Conservation (phyloP, 2,797 vertebrate species). For the Echiichthys vipera region DNA sequence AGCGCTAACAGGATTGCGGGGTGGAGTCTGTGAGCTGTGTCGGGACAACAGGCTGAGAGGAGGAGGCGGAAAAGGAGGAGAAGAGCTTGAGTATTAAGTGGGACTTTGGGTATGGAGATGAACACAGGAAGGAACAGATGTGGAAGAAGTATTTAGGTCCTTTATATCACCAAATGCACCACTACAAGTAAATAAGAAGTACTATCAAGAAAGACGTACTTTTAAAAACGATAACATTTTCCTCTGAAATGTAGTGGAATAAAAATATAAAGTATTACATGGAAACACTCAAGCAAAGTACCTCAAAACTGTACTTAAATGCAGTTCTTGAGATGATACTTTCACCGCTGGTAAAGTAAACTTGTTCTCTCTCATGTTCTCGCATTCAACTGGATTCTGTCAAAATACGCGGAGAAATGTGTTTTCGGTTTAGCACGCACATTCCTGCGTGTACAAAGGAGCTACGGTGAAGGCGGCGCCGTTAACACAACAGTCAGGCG, state of each 20-base stretch:
- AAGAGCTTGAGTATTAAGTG: constrained; percentile 33
- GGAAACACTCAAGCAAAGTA: not conserved
- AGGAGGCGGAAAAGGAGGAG: constrained; percentile 41
- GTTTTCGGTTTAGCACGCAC: constrained; percentile 38
- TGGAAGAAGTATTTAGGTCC: constrained; percentile 3
- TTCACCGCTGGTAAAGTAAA: constrained; percentile 45
- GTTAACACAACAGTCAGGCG: constrained; percentile 70
- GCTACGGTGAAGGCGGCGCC: constrained; percentile 60
- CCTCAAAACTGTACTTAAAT: not conserved
- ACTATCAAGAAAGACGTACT: not conserved
- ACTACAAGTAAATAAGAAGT: not conserved
- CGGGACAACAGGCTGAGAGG: constrained; percentile 53
- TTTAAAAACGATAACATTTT: not conserved
- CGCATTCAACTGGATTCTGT: constrained; percentile 58
- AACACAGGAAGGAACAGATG: constrained; percentile 14
- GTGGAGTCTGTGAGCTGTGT: constrained; percentile 66
- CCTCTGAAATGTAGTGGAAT: not conserved
- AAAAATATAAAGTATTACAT: not conserved
- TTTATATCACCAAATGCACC: not conserved
- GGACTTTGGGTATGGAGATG: constrained; percentile 11
- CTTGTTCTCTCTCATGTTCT: constrained; percentile 59
- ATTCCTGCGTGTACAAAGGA: constrained; percentile 68
- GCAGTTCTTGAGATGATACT: constrained; percentile 31
- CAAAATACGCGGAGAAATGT: constrained; percentile 42
- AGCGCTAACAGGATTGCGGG: constrained; percentile 72